Percentiles rank a stretch among this genome's conserved stretches.
phyloP scores from a whole-genome alignment of 1,140 invertebrate genomes.

The Apis laboriosa region DNA sequence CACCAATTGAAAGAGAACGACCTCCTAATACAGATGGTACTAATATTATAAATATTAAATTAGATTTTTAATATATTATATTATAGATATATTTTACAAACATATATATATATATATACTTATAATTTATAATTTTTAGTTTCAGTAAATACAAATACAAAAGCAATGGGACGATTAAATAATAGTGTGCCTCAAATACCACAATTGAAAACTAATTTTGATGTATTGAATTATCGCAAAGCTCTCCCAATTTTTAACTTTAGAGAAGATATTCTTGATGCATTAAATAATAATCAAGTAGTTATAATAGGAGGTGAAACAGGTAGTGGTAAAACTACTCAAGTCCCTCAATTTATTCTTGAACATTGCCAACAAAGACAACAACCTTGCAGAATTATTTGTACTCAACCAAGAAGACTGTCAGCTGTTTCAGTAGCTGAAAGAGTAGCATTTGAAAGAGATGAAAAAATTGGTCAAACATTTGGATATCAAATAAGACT shows the following conservation, averaged over 20 bases:
- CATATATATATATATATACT: background rate
- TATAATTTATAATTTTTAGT: conserved; percentile 46
- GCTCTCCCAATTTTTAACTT: conserved; percentile 83
- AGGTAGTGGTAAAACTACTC: conserved; percentile 95
- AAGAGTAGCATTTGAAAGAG: conserved; percentile 91
- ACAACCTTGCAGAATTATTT: conserved; percentile 91
- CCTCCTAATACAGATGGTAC: conserved; percentile 74
- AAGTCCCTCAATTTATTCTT: conserved; percentile 94
- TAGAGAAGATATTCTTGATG: conserved; percentile 81
- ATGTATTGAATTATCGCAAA: conserved; percentile 81
- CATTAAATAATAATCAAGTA: conserved; percentile 82
- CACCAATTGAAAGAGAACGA: conserved; percentile 81
- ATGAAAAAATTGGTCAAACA: conserved; percentile 91
- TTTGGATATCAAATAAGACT: conserved; percentile 97
- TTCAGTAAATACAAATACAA: conserved; percentile 79
- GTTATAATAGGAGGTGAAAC: conserved; percentile 90
- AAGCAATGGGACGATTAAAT: conserved; percentile 83
- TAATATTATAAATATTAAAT: background rate
- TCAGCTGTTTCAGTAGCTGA: conserved; percentile 93
- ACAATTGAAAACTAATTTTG: conserved; percentile 78
- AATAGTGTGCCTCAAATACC: conserved; percentile 85
- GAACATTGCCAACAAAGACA: conserved; percentile 87
- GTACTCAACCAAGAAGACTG: conserved; percentile 95
- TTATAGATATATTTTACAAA: too few species aligned
- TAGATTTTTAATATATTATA: too few species aligned